Evolutionary conservation across 2,113 vertebrate genomes (phyloP).

Genomic region (Elephantulus edwardii): DNA sequence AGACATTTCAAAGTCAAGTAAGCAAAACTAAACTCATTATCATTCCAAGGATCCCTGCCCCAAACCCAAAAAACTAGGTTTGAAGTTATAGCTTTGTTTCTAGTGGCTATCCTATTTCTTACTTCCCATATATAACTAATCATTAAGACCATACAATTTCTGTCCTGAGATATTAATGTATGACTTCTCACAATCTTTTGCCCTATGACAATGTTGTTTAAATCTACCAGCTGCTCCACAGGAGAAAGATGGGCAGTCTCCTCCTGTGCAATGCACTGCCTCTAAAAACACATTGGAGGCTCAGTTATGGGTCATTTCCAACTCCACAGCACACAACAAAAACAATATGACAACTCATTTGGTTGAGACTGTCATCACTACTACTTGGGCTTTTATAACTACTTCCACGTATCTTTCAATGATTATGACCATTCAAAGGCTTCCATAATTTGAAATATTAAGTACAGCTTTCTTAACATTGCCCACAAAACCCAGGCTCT

Average conservation of each 20-base stretch:
- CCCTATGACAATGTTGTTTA: too few relatives aligned
- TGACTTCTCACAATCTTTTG: not conserved
- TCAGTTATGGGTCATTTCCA: too few relatives aligned
- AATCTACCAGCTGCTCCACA: too few relatives aligned
- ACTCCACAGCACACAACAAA: too few relatives aligned
- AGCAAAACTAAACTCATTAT: not conserved
- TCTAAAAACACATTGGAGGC: too few relatives aligned
- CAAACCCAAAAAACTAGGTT: too few relatives aligned
- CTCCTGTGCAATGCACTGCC: too few relatives aligned
- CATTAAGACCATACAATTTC: not conserved
- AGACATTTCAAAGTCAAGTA: not conserved
- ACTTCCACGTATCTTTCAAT: not conserved
- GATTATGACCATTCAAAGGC: not conserved
- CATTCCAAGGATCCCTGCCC: too few relatives aligned
- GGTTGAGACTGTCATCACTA: not conserved
- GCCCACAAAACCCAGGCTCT: not conserved
- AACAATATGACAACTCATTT: not conserved
- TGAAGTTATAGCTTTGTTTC: too few relatives aligned
- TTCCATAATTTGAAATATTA: not conserved
- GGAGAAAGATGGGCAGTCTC: too few relatives aligned
- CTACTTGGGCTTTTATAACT: not conserved
- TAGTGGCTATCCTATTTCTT: not conserved
- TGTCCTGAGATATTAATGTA: not conserved
- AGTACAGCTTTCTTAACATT: not conserved
- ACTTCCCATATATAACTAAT: not conserved